Conservation (phyloP, 2,113 vertebrate genomes). For the Synodontis membranacea region DNA sequence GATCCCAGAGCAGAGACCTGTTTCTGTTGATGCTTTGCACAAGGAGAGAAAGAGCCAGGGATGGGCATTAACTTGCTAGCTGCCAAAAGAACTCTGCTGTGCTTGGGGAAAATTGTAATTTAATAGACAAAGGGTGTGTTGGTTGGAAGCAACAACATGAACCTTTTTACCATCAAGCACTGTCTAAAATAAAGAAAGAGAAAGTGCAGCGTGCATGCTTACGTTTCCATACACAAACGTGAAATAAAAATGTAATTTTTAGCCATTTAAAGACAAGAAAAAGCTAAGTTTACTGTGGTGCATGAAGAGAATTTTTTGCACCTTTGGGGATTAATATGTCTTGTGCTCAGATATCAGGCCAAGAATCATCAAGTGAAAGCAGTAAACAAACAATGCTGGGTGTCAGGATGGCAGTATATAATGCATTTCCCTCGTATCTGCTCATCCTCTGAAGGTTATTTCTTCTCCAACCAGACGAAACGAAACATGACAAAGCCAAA, state of each 20-base stretch:
- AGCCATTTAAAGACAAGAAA: not conserved
- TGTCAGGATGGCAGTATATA: constrained; percentile 36
- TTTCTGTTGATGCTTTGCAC: constrained; percentile 53
- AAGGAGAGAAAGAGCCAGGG: not conserved
- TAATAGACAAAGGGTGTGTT: constrained; percentile 12
- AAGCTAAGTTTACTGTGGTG: not conserved
- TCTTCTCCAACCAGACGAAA: constrained; percentile 47
- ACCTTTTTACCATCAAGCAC: not conserved
- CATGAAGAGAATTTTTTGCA: constrained; percentile 19
- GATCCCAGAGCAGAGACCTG: constrained; percentile 62
- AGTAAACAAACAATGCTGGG: constrained; percentile 48
- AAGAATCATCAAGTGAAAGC: constrained; percentile 22
- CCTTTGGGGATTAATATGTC: constrained; percentile 3
- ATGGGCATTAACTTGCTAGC: constrained; percentile 9
- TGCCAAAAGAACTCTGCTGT: not conserved
- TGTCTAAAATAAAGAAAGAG: constrained; percentile 8
- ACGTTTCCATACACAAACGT: not conserved
- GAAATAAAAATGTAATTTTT: not conserved
- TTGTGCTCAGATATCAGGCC: constrained; percentile 14
- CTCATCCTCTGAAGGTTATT: constrained; percentile 61
- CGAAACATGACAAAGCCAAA: constrained; percentile 46
- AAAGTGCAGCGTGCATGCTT: not conserved
- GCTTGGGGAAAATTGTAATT: constrained; percentile 4
- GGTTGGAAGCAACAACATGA: not conserved
- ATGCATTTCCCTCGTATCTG: constrained; percentile 24